phyloP scores from a whole-genome alignment of 2,888 invertebrate genomes.

The Eueremaeus valkanovi region DNA sequence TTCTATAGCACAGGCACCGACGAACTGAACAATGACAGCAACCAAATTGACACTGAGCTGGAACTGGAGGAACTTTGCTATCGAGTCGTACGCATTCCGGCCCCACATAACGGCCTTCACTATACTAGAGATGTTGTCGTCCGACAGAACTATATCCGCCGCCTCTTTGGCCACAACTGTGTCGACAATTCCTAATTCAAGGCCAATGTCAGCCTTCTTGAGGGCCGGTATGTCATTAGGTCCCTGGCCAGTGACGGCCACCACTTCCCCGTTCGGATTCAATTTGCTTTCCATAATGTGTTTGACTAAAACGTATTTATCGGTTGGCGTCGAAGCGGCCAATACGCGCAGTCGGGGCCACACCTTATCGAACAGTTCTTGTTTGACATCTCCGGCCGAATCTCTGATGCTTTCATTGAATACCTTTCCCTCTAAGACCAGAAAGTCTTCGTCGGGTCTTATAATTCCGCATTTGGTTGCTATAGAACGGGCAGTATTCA shows the following conservation, averaged over 20 bases:
- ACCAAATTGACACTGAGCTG: conserved; percentile 98
- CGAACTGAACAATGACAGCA: conserved; percentile 96
- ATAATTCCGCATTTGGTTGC: conserved; percentile 95
- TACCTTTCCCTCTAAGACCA: conserved; percentile 94
- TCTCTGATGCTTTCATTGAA: conserved; percentile 90
- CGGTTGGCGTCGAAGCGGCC: conserved; percentile 96
- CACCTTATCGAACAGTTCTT: conserved; percentile 87
- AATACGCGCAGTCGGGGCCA: conserved; percentile 95
- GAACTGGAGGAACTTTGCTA: conserved; percentile 98
- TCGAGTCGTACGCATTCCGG: conserved; percentile 97
- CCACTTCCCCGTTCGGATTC: conserved; percentile 86
- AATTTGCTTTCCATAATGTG: conserved; percentile 96
- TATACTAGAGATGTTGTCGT: conserved; percentile 98
- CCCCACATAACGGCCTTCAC: conserved; percentile 99
- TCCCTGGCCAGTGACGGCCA: conserved; percentile 97
- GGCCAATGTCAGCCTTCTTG: conserved; percentile 97
- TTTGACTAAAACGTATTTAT: conserved; percentile 95
- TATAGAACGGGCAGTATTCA: conserved; percentile 97
- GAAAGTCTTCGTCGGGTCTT: conserved; percentile 87
- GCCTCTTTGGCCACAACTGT: conserved; percentile 99
- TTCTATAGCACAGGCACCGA: conserved; percentile 89
- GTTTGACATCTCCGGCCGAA: conserved; percentile 83
- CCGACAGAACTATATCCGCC: conserved; percentile 96
- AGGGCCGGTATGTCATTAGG: conserved; percentile 97
- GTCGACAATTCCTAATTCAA: conserved; percentile 99